A percentile compares a stretch with the other conserved stretches of the same genome.
These are phyloP conservation scores for Pegoplata infirma DNA, from an alignment of 2,888 invertebrate genomes.

Conservation along the genomic window DNA sequence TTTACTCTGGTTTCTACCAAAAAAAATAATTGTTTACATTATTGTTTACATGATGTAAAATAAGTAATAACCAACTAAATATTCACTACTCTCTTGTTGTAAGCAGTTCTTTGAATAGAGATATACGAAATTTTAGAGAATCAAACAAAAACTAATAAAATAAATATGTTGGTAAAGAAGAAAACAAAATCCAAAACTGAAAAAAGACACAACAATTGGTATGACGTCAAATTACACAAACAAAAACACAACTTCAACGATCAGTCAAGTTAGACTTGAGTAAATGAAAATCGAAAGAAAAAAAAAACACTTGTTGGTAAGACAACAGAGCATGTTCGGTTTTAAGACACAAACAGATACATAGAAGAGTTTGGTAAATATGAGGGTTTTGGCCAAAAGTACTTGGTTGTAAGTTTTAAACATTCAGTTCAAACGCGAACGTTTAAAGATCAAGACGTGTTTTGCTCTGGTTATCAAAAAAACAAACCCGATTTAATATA, in stretches of 20 bases:
- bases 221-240: constrained; percentile 12
- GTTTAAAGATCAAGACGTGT: constrained; percentile 75
- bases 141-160: neutral
- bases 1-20: too few species aligned
- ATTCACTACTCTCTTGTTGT: neutral
- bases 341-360: neutral
- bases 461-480: constrained; percentile 33
- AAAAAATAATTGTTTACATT: neutral
- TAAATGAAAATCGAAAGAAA: neutral
- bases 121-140: neutral
- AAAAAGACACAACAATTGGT: neutral
- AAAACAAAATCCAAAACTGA: neutral
- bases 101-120: neutral
- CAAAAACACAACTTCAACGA: constrained; percentile 3
- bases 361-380: constrained; percentile 43
- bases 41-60: neutral
- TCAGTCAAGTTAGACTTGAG: constrained; percentile 13
- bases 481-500: neutral
- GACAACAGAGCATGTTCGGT: constrained; percentile 13
- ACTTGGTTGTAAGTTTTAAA: constrained; percentile 70
- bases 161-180: constrained; percentile 2
- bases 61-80: neutral
- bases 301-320: constrained; percentile 38
- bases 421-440: constrained; percentile 77
- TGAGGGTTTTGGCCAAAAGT: constrained; percentile 71